Conservation (phyloP, 2,113 vertebrate genomes). For the Candoia aspera region DNA sequence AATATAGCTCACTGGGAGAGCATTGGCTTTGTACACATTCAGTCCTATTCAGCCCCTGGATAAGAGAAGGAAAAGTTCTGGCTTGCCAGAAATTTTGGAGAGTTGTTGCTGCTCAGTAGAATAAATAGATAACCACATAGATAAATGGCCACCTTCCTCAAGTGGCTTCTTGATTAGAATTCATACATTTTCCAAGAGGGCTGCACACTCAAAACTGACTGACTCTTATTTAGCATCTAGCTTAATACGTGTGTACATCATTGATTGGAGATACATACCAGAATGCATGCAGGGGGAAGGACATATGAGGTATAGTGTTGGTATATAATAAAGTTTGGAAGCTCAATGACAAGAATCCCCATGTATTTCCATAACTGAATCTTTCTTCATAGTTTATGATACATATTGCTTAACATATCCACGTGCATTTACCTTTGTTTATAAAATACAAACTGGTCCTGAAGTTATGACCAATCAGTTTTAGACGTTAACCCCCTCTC, state of each 20-base stretch:
- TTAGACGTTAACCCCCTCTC: background rate
- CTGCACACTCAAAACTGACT: background rate
- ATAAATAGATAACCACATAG: background rate
- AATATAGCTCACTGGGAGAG: background rate
- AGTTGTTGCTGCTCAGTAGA: background rate
- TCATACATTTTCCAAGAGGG: background rate
- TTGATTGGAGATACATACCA: background rate
- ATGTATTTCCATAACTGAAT: background rate
- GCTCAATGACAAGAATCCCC: background rate
- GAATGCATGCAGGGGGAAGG: background rate
- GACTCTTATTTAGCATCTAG: background rate
- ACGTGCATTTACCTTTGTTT: background rate
- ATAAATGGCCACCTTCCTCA: background rate
- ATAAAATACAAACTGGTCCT: background rate
- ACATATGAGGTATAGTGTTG: fast-evolving
- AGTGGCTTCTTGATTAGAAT: background rate
- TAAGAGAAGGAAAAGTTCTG: background rate
- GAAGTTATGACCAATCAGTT: background rate
- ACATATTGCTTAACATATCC: background rate
- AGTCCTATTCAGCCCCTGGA: background rate
- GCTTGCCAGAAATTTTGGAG: background rate
- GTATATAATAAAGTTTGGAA: background rate
- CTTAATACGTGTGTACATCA: background rate
- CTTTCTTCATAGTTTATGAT: background rate
- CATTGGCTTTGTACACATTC: background rate